Evolutionary conservation across 2,888 invertebrate species (phyloP).

Genomic region (Holacanthella duospinosa): DNA sequence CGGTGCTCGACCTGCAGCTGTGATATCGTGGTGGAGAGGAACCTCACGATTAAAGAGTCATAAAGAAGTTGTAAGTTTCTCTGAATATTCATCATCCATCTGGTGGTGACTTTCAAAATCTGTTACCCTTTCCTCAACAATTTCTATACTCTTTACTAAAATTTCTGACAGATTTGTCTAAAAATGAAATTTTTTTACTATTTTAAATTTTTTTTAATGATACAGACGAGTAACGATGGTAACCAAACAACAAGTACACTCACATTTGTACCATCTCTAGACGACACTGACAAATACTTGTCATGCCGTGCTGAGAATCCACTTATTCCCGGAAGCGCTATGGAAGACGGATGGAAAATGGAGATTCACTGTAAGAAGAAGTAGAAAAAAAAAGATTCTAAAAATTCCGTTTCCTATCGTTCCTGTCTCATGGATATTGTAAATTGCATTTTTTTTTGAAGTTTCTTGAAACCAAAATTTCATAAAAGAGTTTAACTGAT

Average conservation of each 20-base stretch:
- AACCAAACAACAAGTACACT: conserved; percentile 68
- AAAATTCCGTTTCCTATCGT: conserved; percentile 1
- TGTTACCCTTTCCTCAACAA: neutral
- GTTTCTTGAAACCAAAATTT: conserved; percentile 39
- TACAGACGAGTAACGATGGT: conserved; percentile 48
- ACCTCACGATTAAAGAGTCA: conserved; percentile 56
- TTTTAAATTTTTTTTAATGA: neutral
- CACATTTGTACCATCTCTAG: conserved; percentile 64
- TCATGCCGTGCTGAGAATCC: conserved; percentile 68
- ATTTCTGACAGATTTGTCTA: neutral
- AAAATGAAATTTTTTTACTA: neutral
- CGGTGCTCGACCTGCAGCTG: conserved; percentile 64
- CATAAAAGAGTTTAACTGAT: too few relatives aligned
- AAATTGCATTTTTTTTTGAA: conserved; percentile 74
- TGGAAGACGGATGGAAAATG: conserved; percentile 64
- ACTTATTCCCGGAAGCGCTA: conserved; percentile 59
- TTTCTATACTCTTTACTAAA: neutral
- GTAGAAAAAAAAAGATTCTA: neutral
- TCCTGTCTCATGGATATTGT: conserved; percentile 57
- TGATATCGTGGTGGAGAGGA: conserved; percentile 67
- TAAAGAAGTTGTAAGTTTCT: conserved; percentile 52
- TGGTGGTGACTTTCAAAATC: too few relatives aligned
- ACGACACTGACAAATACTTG: conserved; percentile 66
- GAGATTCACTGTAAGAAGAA: conserved; percentile 79
- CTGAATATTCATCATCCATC: neutral